Percentiles rank a stretch among this genome's conserved stretches.
Conservation (phyloP, 1,140 invertebrate species). For the Thaumatotibia leucotreta region DNA sequence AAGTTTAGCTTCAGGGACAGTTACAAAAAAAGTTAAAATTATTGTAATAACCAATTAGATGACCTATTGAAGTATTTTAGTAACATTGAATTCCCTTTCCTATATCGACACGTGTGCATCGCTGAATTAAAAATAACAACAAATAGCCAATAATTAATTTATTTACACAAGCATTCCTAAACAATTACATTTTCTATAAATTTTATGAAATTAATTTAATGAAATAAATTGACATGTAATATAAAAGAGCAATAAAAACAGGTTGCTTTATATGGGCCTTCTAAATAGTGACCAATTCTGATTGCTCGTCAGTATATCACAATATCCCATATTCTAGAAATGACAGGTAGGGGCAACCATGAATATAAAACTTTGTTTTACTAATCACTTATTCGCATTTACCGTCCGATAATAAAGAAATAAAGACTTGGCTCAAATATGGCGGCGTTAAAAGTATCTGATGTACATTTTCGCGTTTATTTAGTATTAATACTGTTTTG, state of each 20-base stretch:
- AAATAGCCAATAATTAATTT: slow-evolving; percentile 9
- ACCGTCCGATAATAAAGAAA: not conserved
- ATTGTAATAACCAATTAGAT: not conserved
- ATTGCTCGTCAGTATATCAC: too few relatives aligned
- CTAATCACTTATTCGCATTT: not conserved
- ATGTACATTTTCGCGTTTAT: too few relatives aligned
- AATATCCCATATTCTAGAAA: not conserved
- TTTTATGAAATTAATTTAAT: not conserved
- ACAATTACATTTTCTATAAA: not conserved
- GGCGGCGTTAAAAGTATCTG: not conserved
- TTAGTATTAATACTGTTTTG: too few relatives aligned
- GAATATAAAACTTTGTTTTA: not conserved
- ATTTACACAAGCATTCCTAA: not conserved
- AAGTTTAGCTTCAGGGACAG: not conserved
- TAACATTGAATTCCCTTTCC: too few relatives aligned
- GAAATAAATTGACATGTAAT: not conserved
- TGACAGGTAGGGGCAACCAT: not conserved
- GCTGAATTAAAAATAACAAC: not conserved
- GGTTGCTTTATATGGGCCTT: too few relatives aligned
- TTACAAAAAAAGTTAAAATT: not conserved
- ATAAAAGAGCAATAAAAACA: not conserved
- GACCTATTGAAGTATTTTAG: too few relatives aligned
- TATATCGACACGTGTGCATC: not conserved
- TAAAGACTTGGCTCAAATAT: not conserved
- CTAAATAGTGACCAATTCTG: too few relatives aligned